Conservation (phyloP, 1,140 invertebrate genomes). For the Drosophila nigromelanica region DNA sequence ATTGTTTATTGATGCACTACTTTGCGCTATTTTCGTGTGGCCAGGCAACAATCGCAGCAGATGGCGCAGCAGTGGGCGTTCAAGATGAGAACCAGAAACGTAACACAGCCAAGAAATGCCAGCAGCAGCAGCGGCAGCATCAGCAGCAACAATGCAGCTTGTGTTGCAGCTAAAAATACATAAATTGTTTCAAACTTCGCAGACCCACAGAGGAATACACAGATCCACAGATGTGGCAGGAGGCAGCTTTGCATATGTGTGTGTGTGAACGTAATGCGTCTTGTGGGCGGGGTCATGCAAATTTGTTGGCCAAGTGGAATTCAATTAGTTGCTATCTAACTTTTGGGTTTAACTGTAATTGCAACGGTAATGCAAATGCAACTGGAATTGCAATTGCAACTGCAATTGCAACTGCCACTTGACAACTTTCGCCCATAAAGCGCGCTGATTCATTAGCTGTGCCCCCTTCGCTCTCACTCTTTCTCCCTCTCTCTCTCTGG, state of each 20-base stretch:
- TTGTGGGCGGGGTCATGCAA: constrained; percentile 40
- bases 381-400: constrained; percentile 12
- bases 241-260: neutral
- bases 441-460: constrained; percentile 34
- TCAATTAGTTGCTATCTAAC: constrained; percentile 36
- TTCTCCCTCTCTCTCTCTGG: neutral
- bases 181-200: constrained; percentile 43
- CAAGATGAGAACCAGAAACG: constrained; percentile 42
- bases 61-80: constrained; percentile 72
- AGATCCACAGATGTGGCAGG: constrained; percentile 33
- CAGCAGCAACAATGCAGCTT: constrained; percentile 32
- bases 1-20: constrained; percentile 83
- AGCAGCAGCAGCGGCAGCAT: constrained; percentile 17
- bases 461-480: neutral
- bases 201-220: constrained; percentile 2
- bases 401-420: constrained; percentile 22
- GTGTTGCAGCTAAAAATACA: constrained; percentile 47
- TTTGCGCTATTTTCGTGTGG: constrained; percentile 80
- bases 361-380: constrained; percentile 8
- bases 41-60: constrained; percentile 46
- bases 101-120: constrained; percentile 10
- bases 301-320: constrained; percentile 47
- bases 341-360: constrained; percentile 15
- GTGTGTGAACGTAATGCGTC: constrained; percentile 34
- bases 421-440: constrained; percentile 51